Conservation (phyloP, 1,140 invertebrate genomes). For the Drosophila bifasciata region DNA sequence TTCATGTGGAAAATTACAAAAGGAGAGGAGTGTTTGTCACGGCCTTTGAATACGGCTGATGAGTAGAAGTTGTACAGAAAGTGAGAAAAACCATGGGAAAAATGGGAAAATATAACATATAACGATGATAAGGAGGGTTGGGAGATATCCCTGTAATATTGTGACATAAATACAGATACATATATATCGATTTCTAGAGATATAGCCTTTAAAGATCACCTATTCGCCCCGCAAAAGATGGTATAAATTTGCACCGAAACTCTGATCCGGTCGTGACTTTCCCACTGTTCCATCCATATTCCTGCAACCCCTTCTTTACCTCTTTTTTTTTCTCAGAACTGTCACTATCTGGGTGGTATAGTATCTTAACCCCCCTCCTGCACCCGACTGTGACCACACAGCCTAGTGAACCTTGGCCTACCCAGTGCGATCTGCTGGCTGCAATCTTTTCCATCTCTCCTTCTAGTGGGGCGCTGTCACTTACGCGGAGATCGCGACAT, state of each 20-base stretch:
- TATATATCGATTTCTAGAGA: no score
- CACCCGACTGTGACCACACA: background rate
- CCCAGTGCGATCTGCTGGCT: slow-evolving; percentile 26
- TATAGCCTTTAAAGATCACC: no score
- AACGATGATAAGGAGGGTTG: background rate
- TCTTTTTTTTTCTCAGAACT: no score
- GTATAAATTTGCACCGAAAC: no score
- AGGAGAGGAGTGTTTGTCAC: slow-evolving; percentile 8
- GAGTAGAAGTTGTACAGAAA: background rate
- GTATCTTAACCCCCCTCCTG: background rate
- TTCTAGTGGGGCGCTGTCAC: slow-evolving; percentile 33
- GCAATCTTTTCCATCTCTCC: background rate
- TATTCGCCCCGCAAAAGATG: no score
- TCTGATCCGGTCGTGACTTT: no score
- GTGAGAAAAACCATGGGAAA: background rate
- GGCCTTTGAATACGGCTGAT: slow-evolving; percentile 65
- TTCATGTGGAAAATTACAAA: slow-evolving; percentile 2
- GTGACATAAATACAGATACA: no score
- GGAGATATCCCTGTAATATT: no score
- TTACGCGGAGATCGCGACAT: slow-evolving; percentile 61
- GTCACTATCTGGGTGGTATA: background rate
- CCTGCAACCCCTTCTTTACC: no score
- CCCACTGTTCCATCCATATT: no score
- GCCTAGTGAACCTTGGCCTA: slow-evolving; percentile 52
- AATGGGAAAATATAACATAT: background rate